Evolutionary conservation across 92 coral and sea anemone genomes (phyloP), one percentile per base, ranked within the genome.

Genomic region (Epizoanthus scotinus): DNA sequence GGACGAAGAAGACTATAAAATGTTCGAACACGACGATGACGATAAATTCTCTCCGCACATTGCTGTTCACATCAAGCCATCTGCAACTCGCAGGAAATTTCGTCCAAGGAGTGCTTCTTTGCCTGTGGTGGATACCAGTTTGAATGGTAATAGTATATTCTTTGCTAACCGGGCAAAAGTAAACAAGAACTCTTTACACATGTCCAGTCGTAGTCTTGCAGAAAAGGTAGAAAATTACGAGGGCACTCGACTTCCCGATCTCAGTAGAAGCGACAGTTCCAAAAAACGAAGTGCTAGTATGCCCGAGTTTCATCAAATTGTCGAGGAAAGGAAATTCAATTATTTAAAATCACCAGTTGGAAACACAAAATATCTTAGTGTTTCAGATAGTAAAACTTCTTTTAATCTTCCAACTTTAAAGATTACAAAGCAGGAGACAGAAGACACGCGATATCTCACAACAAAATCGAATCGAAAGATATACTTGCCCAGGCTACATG

Each of bases 401-500:
- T 75, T 75, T 12, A 57, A 75, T 22, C 49, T 59, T 38, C 56
- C 68, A 40, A 75, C 42, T 12, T 22, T 58, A 49, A 58, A 59
- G 15, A 40, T 55, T 18, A 75, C 40, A 34, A 21, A 34, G 13
- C 81, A 75, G 3, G 68, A 24, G 54, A 7, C 67, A 29, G 25
- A 27, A 5, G 67, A 74, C 27, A 34, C 80, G 10, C 18, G 14
- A 47, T 15, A 47, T 6, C 67, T 74, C 13, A 59, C 81, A 60
- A 75, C 81, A 75, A 75, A 75, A 59, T 75, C 81, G 34, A 75
- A 75, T 75, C 81, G 57, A 22, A 75, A 75, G 36, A 75, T 75
- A 75, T 75, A 75, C 59, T 75, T 75, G 19, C 81, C 81, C 40
- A 75, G 56, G 14, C 66, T 75, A 0, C 15, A 47, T 6, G 52